Base-by-base conservation (phyloP, 2,797 vertebrate genomes). In the Melanotaenia parkinsoni region DNA sequence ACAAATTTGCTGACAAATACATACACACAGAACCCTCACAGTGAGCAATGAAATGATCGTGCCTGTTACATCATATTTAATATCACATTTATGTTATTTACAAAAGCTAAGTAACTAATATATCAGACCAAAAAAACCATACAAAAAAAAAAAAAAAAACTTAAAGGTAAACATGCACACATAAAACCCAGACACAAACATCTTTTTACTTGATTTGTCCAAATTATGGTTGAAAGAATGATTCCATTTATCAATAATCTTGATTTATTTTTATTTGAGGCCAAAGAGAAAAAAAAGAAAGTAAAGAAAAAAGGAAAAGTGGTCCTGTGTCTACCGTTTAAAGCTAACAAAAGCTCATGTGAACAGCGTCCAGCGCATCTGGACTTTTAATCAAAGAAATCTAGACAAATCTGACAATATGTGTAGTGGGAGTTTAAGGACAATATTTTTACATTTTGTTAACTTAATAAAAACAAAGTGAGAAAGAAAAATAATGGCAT, bases 11-110 rank as follows among this genome's bases (percentile, higher is more conserved):
- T 9, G 20, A 20, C 53, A 69, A 63, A n/a, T 14, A 53, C 2
- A 54, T 53, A 58, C 24, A 63, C 43, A 63, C 54, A 38, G 43
- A 72, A 69, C 51, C 28, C 68, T 74, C 61, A 73, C 40, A 70
- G 45, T 5, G 9, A 74, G 62, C 60, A 65, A 75, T 74, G 72
- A 77, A 20, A 45, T 5, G 18, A 45, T 45, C 6, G 1, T 45
- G 6, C n/a, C 47, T 22, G 18, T 11, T 50, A n/a, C 2, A 50
- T 50, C 20, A n/a, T 9, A 51, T 51, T 51, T 24, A 3, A 24
- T 24, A 14, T 24, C 11, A 22, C 3, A 51, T 51, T 12, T 3
- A 24, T 51, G n/a, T 9, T n/a, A 24, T 24, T 51, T 22, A 24
- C 3, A 24, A 51, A 45, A 45, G 50, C 10, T 9, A 22, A 24